phyloP scores from a whole-genome alignment of 2,888 invertebrate genomes.

The Scaptomyza parva region DNA sequence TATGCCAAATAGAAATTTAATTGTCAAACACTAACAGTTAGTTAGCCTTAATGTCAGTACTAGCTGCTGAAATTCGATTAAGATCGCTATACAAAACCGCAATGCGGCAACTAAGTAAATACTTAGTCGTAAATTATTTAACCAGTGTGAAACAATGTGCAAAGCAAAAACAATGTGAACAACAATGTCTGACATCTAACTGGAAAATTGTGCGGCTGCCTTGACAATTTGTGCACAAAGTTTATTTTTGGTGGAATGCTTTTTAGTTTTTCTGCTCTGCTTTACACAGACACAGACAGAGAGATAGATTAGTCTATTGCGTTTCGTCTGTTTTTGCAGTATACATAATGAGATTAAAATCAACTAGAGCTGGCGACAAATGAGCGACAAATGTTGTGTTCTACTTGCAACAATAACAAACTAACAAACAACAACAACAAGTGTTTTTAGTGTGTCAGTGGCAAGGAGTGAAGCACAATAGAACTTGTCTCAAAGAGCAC shows the following conservation, averaged over 20 bases:
- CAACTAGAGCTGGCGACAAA: conserved; percentile 66
- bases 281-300: conserved; percentile 42
- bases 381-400: conserved; percentile 62
- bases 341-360: conserved; percentile 71
- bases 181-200: conserved; percentile 47
- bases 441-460: conserved; percentile 62
- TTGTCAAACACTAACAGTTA: conserved; percentile 14
- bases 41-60: conserved; percentile 1
- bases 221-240: conserved; percentile 62
- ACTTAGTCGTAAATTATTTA: conserved; percentile 41
- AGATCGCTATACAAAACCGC: conserved; percentile 2
- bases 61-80: conserved; percentile 7
- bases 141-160: conserved; percentile 55
- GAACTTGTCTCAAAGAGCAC: conserved; percentile 56
- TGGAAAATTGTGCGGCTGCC: conserved; percentile 45
- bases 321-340: conserved; percentile 24
- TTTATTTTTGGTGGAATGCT: conserved; percentile 53
- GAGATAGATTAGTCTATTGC: conserved; percentile 1
- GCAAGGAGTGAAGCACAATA: conserved; percentile 67
- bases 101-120: conserved; percentile 21
- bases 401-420: conserved; percentile 36
- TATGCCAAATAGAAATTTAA: conserved; percentile 32
- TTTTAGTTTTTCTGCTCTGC: conserved; percentile 71
- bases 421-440: conserved; percentile 37
- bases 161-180: neutral